These are phyloP conservation scores for Morpho achilles DNA, from an alignment of 2,888 invertebrate genomes.

Conservation along the genomic window DNA sequence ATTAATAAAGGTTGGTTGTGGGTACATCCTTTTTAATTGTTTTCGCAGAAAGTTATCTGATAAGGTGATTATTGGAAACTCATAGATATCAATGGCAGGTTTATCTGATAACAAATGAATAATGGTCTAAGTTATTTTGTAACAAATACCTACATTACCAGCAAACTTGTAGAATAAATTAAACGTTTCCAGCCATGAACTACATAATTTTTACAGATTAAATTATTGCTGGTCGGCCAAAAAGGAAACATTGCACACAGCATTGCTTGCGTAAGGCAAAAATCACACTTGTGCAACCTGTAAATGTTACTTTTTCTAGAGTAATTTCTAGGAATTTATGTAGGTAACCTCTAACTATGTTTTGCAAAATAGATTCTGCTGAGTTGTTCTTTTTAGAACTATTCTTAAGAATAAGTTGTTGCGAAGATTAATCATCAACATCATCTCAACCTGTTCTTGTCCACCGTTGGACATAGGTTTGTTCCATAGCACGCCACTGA, in stretches of 20 bases:
- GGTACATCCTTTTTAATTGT: conserved; percentile 2
- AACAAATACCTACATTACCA: background rate
- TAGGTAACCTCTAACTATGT: background rate
- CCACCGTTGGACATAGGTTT: too few species aligned
- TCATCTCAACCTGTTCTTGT: too few species aligned
- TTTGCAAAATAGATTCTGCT: too few species aligned
- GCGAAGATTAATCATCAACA: too few species aligned
- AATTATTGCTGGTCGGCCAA: background rate
- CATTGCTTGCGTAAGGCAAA: conserved; percentile 2
- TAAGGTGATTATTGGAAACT: conserved; percentile 1
- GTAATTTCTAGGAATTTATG: background rate
- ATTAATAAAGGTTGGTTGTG: background rate
- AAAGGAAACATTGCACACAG: background rate
- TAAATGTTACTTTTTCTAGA: background rate
- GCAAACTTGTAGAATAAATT: background rate
- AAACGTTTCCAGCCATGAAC: conserved; percentile 4
- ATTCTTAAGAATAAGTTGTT: too few species aligned
- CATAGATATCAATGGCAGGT: background rate
- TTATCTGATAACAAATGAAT: background rate
- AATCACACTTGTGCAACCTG: background rate
- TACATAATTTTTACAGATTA: conserved; percentile 3
- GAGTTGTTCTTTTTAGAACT: too few species aligned
- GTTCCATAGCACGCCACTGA: too few species aligned
- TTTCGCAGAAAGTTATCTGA: conserved; percentile 12
- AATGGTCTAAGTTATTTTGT: background rate